A percentile compares a stretch with the other conserved stretches of the same genome.
phyloP scores from a whole-genome alignment of 2,113 vertebrate species.

The Zosterops borbonicus region DNA sequence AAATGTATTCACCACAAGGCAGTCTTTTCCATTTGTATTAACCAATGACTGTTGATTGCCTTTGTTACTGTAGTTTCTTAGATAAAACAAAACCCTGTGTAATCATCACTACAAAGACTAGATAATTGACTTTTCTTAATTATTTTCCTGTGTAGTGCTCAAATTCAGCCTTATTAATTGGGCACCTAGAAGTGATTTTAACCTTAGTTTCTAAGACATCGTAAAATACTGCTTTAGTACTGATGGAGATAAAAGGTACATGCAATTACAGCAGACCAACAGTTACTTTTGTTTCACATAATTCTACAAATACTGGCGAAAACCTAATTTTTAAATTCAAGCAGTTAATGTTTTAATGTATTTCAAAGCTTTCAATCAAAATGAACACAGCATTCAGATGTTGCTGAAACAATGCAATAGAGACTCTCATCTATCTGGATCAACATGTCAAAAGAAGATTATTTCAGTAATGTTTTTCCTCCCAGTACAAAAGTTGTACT shows the following conservation, averaged over 20 bases:
- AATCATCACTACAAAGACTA: not conserved
- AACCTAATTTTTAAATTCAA: not conserved
- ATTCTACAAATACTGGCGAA: not conserved
- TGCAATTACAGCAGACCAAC: not conserved
- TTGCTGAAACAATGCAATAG: not conserved
- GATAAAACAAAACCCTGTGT: not conserved
- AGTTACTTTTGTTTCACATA: not conserved
- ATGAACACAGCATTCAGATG: not conserved
- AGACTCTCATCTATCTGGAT: not conserved
- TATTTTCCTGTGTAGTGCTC: not conserved
- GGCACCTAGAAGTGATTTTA: not conserved
- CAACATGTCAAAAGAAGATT: not conserved
- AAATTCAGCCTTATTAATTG: not conserved
- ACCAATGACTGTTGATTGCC: not conserved
- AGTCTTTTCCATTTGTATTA: not conserved
- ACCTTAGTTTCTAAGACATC: not conserved
- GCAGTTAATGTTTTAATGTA: not conserved
- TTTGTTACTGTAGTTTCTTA: not conserved
- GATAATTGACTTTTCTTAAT: not conserved
- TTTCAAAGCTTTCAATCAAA: not conserved
- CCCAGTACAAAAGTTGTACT: not conserved
- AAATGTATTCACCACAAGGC: not conserved
- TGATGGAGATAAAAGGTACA: not conserved
- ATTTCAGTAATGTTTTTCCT: not conserved
- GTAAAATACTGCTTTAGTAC: not conserved